Base-by-base conservation (phyloP, 2,888 invertebrate genomes). In the Limnephilus marmoratus region DNA sequence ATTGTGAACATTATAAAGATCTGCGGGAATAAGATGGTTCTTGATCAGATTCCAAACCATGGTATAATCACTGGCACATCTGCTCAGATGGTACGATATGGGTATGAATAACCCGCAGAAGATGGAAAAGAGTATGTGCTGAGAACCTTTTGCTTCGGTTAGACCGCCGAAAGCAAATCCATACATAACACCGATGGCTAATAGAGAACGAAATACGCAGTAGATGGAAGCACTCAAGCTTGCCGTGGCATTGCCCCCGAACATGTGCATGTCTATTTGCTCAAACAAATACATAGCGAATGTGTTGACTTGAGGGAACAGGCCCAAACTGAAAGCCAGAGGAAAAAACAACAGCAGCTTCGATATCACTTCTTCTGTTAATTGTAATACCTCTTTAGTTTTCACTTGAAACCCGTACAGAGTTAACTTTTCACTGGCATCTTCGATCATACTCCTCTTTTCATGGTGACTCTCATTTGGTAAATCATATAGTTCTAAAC, bases 291-390 rank as follows among this genome's bases (percentile, higher is more conserved):
- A 99, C 98, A 99, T 98, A 13, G 98, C 95, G 95, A 99, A 99
- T 0, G 99, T 99, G 95, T 99, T 99, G 91, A 99, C 98, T 96
- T 98, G 99, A 5, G 99, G 99, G 94, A 99, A 98, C 86, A 99
- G 96, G 1, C 99, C 99, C 93, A 99, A 96, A 86, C 99, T 99
- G 95, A 99, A 99, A 49, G 99, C 97, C 88, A 99, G 94, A 0
- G 99, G 99, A 95, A 99, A 99, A 95, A 98, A 98, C 85, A 99
- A 96, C 85, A 99, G 96, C 94, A 99, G 97, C 93, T 97, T 97
- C 15, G 98, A 96, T 93, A 99, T 96, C 85, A 98, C 96, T 94
- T 98, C 98, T 94, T 98, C 97, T 80, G 97, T 96, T 90, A 97
- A 96, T 68, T 96, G 95, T 93, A 98, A 96, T 94, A 98, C 96